phyloP scores from a whole-genome alignment of 2,113 vertebrate genomes.

The Perccottus glenii region DNA sequence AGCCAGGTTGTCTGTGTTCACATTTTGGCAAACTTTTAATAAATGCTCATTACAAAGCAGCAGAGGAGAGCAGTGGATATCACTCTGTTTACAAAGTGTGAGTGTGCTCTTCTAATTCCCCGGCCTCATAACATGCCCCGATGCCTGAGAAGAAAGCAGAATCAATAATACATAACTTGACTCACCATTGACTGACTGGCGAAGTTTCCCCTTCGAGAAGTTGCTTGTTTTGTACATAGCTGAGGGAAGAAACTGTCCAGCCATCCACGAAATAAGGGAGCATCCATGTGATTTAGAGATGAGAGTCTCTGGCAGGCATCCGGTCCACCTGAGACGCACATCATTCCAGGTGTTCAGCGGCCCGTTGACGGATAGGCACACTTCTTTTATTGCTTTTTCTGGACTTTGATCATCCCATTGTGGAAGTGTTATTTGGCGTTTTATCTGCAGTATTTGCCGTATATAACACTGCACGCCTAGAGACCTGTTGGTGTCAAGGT shows the following conservation, averaged over 20 bases:
- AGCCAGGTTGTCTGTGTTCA: neutral
- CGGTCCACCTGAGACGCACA: constrained; percentile 65
- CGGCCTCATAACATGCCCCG: constrained; percentile 33
- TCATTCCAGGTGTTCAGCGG: constrained; percentile 62
- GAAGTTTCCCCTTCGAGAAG: constrained; percentile 58
- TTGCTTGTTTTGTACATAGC: constrained; percentile 59
- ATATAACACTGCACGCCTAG: constrained; percentile 28
- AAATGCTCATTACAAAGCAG: constrained; percentile 10
- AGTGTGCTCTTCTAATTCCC: constrained; percentile 38
- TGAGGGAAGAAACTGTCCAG: constrained; percentile 60
- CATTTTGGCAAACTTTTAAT: constrained; percentile 1
- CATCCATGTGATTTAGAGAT: constrained; percentile 65
- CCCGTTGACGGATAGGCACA: constrained; percentile 62
- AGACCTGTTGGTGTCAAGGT: constrained; percentile 17
- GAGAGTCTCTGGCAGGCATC: constrained; percentile 54
- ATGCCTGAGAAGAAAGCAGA: constrained; percentile 26
- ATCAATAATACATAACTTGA: constrained; percentile 63
- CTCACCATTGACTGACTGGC: constrained; percentile 49
- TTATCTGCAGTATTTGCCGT: constrained; percentile 46
- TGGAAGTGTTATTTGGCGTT: constrained; percentile 56
- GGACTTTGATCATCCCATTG: constrained; percentile 69
- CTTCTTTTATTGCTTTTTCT: constrained; percentile 69
- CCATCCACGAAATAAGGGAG: constrained; percentile 75
- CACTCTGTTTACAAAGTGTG: constrained; percentile 29
- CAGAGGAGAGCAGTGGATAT: constrained; percentile 5